Percentiles rank a stretch among this genome's conserved stretches.
Conservation (phyloP, 92 coral and sea anemone species). For the Epizoanthus ramosus region DNA sequence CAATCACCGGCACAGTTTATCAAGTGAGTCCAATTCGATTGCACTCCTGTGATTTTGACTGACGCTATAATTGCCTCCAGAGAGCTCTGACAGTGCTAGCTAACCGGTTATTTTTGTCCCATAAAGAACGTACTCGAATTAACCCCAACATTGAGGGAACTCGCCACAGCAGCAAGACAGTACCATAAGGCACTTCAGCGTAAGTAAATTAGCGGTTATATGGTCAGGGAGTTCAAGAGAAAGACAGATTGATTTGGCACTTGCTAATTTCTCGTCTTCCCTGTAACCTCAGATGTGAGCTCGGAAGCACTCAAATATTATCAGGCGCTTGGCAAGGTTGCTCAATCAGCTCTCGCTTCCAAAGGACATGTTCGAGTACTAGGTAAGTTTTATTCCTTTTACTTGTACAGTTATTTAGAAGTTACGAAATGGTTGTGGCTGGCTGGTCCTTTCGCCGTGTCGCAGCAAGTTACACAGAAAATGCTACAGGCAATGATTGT, state of each 20-base stretch:
- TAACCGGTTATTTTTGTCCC: constrained; percentile 29
- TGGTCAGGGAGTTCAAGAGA: neutral
- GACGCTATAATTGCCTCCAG: neutral
- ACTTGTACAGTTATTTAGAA: neutral
- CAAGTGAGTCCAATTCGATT: constrained; percentile 61
- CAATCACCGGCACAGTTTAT: constrained; percentile 66
- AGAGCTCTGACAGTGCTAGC: neutral
- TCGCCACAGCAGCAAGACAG: constrained; percentile 76
- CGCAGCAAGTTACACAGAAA: neutral
- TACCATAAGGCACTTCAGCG: constrained; percentile 91
- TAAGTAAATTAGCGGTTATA: constrained; percentile 48
- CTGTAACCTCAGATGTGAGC: constrained; percentile 68
- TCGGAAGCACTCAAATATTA: constrained; percentile 68
- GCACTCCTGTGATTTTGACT: neutral
- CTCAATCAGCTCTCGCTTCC: constrained; percentile 75
- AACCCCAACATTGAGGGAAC: constrained; percentile 82
- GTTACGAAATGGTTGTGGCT: neutral
- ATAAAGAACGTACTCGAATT: constrained; percentile 83
- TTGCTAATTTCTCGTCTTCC: constrained; percentile 19
- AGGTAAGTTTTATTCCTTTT: constrained; percentile 52
- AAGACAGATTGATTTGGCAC: constrained; percentile 17
- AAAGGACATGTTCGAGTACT: constrained; percentile 75
- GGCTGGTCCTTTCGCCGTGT: no score
- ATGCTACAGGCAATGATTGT: constrained; percentile 8
- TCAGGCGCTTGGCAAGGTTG: constrained; percentile 79